Evolutionary conservation across 2,888 invertebrate genomes (phyloP), one percentile per base, ranked within the genome.

Genomic region (Drosophila austrosaltans): DNA sequence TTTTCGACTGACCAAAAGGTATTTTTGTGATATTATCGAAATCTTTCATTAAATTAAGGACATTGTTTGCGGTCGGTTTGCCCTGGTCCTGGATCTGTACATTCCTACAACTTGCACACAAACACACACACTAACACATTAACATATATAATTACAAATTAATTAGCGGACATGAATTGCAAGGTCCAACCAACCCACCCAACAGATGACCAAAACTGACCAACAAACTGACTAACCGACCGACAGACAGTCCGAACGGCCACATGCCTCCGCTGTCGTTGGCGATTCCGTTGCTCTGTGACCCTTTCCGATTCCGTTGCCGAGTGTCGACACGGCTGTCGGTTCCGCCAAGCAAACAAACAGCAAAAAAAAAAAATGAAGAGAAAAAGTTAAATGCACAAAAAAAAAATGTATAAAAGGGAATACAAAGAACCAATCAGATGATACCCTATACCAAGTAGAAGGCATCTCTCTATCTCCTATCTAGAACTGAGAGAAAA

Each of bases 1-100:
- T 25, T 48, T 40, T 40, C 16, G 5, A 4, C 6, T 16, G 48
- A 10, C 22, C 10, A 36, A 82, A 79, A 77, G 71, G 76, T 79
- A 82, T 85, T 77, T 48, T 48, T 36, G 36, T 36, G 25, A 7
- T 81, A 86, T 81, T 79, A 86, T 83, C 86, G 83, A 83, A 84
- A 83, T 84, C 83, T 86, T 84, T 86, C 79, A 84, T 86, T 86
- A 86, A 86, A 86, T 83, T 86, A 83, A 86, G 83, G 79, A 79
- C 79, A 80, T 66, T 85, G 82, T 78, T 78, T 85, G 77, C 65
- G 78, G 75, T 72, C 63, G 76, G 22, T 12, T 36, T 61, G 67
- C 71, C 28, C 30, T 69, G 58, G 64, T 54, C 57, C 48, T 16
- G 44, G 60, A 67, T 42, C 60, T 54, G 62, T 22, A 62, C 42